Conservation (phyloP, 2,797 vertebrate genomes). For the Mormyrops boulengeri region DNA sequence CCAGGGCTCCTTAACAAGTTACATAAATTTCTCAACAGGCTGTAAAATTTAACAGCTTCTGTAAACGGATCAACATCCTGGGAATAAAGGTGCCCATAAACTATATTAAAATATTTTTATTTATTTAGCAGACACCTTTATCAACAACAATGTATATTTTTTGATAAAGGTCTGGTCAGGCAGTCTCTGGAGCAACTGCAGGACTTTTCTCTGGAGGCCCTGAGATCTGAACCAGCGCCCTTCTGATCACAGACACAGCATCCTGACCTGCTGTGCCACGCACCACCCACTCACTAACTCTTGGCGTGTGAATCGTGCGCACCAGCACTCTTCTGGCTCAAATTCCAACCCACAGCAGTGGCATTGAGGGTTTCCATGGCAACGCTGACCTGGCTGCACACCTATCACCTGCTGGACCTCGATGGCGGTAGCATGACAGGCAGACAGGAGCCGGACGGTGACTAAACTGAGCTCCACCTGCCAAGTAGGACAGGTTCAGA, state of each 20-base stretch:
- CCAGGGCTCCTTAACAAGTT: neutral
- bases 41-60: neutral
- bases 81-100: neutral
- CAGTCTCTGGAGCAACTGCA: neutral
- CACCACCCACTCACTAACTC: neutral
- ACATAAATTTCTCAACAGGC: neutral
- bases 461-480: neutral
- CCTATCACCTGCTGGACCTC: neutral
- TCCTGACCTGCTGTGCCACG: too few species aligned
- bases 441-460: neutral
- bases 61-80: neutral
- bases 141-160: neutral
- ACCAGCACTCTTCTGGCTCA: neutral
- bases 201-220: neutral
- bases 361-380: conserved; percentile 47
- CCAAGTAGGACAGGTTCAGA: neutral
- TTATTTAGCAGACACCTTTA: neutral
- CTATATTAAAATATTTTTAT: neutral
- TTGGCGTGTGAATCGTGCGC: neutral
- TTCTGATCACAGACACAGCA: neutral
- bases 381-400: conserved; percentile 41
- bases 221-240: neutral
- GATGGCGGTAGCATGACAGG: neutral
- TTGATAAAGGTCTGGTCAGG: neutral
- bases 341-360: neutral